Evolutionary conservation across 2,888 invertebrate species (phyloP), one percentile per base, ranked within the genome.

Genomic region (Galerucella nymphaeae): DNA sequence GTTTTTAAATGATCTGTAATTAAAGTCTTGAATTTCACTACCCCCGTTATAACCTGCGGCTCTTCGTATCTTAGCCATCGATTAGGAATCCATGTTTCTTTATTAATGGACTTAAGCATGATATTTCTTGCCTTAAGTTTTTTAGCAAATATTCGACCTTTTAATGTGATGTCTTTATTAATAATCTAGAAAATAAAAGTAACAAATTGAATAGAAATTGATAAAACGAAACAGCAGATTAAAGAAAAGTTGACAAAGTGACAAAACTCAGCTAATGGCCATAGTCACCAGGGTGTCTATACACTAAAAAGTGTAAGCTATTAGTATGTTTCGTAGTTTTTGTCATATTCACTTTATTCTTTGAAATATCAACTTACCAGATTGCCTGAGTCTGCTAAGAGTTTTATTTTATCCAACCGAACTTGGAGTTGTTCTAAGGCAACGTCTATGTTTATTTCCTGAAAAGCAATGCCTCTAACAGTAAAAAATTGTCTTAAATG

Each of bases 41-140:
- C 73, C n/a, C 83, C 83, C 23, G 74, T 79, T 45, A 85, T 80
- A 5, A 74, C 81, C 79, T 85, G 85, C 11, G 77, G 72, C 76
- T 79, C 77, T 14, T 77, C 68, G 64, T 82, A 82, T 30, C 78
- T 82, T 66, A 85, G 76, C 83, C 83, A 84, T 16, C 79, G 71
- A 41, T 82, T 75, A 48, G 84, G 83, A 9, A 66, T 68, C 83
- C 84, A 85, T 61, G 70, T 61, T 53, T 75, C 72, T 13, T 74
- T 72, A 73, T 85, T 85, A 16, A 84, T 45, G 30, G 41, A 72
- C 68, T 81, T 73, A 13, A 83, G 30, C 10, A 76, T 55, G 10
- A 84, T 61, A 72, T 81, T 68, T 14, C 72, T 73, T 14, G 77
- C 80, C n/a, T 64, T 65, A 14, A 84, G 45, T 65, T 72, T 77